Evolutionary conservation across 2,113 vertebrate genomes (phyloP).

Genomic region (Coptodon rendalli): DNA sequence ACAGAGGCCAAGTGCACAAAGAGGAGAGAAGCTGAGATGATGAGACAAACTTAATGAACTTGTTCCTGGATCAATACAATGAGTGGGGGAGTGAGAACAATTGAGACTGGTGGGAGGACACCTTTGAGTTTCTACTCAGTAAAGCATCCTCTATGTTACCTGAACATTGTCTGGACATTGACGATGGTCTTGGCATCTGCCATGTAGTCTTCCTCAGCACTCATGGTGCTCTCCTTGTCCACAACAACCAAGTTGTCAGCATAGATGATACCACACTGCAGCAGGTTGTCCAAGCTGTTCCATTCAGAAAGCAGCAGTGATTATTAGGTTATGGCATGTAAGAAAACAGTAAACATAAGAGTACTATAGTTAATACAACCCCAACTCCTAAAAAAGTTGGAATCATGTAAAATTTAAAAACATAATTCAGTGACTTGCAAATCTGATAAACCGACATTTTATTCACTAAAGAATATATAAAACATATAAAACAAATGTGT

Average conservation of each 20-base stretch:
- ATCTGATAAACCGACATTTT: not conserved
- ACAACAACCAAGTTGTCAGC: conserved; percentile 97
- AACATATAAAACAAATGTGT: not conserved
- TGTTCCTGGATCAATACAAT: not conserved
- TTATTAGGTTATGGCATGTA: not conserved
- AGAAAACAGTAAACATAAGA: not conserved
- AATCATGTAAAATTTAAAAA: not conserved
- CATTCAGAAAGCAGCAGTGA: not conserved
- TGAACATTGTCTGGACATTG: conserved; percentile 96
- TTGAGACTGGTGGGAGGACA: not conserved
- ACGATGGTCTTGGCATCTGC: conserved; percentile 97
- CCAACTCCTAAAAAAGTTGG: not conserved
- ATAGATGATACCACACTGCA: conserved; percentile 94
- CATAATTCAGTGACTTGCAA: not conserved
- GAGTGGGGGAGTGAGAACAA: not conserved
- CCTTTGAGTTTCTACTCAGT: not conserved
- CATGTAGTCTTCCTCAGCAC: conserved; percentile 98
- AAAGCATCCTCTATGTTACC: conserved; percentile 61
- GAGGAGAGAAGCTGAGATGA: not conserved
- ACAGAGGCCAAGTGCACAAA: fast-evolving
- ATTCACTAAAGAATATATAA: not conserved
- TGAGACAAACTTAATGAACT: not conserved
- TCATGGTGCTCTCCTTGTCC: conserved; percentile 98
- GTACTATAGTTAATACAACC: not conserved
- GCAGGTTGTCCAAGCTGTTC: conserved; percentile 89